Evolutionary conservation across 2,113 vertebrate species (phyloP), one percentile per base, ranked within the genome.

Genomic region (Limnothrissa miodon): DNA sequence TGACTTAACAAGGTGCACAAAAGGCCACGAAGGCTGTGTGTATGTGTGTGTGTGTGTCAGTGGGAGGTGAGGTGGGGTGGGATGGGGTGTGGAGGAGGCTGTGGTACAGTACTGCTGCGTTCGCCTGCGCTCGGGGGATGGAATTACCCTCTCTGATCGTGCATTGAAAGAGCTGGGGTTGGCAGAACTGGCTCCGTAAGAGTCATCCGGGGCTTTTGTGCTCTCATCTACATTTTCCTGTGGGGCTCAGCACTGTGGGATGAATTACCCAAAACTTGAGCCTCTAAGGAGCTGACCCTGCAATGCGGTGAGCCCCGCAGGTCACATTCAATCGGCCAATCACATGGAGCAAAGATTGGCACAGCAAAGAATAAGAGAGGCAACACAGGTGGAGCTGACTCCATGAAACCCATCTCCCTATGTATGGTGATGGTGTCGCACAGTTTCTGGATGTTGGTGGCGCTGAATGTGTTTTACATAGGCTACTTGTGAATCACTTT

Each of bases 81-180:
- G 56, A 21, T n/a, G n/a, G 25, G 59, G 7, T 62, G 21, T 45
- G 78, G n/a, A 80, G 78, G 53, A 4, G 10, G 39, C 45, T 46
- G 78, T 53, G 29, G 83, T 29, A 56, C 7, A 66, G 21, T 45
- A 62, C 33, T 39, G 80, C 29, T 1, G 51, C 51, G 59, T 79
- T 78, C 33, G 66, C 29, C 66, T 80, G 23, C 74, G 29, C 66
- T 36, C 25, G 56, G 9, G 42, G 82, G 33, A 80, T 84, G 45
- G 80, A 81, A 84, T 80, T 80, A 84, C 44, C 39, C 8, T 29
- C 21, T 45, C 79, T 80, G 83, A 84, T 80, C 56, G 79, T 36
- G 79, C 44, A 46, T 80, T 45, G 45, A 84, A 74, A 84, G 80
- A 74, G 23, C 59, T 42, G 29, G 45, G 79, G 56, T 80, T 45